Base-by-base conservation (phyloP, 2,888 invertebrate genomes). In the Drosophila greeni region DNA sequence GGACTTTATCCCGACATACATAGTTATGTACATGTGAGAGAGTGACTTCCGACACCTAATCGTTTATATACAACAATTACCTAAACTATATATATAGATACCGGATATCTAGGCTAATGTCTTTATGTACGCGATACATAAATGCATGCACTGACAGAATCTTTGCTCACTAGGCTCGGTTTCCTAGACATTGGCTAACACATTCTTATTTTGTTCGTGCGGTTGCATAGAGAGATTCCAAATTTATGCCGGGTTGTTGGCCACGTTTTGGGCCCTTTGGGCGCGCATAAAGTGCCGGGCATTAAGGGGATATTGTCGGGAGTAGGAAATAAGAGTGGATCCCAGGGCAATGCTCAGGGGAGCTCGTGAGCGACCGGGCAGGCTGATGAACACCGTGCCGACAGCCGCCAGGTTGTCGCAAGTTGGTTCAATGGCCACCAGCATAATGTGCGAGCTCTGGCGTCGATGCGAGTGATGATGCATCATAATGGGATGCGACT, bases 361-460 rank as follows among this genome's bases (percentile, higher is more conserved):
- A 45, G 95, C 95, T 73, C 92, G 92, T 33, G 92, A 91, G 2
- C 95, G 96, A 34, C 97, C 97, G 0, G 98, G 97, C 76, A 97
- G 90, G 87, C 95, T 94, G 66, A 98, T 94, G 83, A 98, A 93
- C 43, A 97, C 94, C 0, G 97, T 95, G 59, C 95, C 95, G 52
- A 98, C 95, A n/a, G 96, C 97, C 14, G 97, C 96, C 40, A 95
- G 91, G 34, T 94, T 95, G 90, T 97, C 97, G 61, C 92, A 93
- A 0, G 96, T 96, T 23, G 97, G 96, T 88, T 98, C 98, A 54
- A 97, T 93, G 40, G 97, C 97, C 59, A 97, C 92, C 37, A 97
- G 95, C 73, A 94, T 91, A 70, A 95, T 91, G 37, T 83, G 59
- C 2, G 59, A 56, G 39, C 36, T 51, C 94, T 39, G 53, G 33